A percentile compares a stretch with the other conserved stretches of the same genome.
phyloP scores from a whole-genome alignment of 2,888 invertebrate species.

The Calameuta idolon region DNA sequence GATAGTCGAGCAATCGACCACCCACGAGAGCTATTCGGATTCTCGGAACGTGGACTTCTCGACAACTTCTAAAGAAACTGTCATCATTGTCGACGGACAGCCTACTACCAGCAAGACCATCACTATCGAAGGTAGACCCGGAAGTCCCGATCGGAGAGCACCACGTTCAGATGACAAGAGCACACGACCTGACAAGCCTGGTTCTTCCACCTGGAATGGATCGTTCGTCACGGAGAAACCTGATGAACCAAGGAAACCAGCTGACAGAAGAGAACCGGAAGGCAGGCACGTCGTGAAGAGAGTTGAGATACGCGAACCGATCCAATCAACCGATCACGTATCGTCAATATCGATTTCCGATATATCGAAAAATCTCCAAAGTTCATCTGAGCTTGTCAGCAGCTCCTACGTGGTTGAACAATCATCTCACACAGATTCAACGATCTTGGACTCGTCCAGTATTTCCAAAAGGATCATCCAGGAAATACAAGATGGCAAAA shows the following conservation, averaged over 20 bases:
- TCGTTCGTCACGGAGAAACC: slow-evolving; percentile 20
- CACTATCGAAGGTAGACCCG: slow-evolving; percentile 20
- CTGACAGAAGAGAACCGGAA: slow-evolving; percentile 17
- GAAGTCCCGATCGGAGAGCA: slow-evolving; percentile 22
- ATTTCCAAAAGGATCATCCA: slow-evolving; percentile 20
- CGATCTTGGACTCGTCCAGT: slow-evolving; percentile 31
- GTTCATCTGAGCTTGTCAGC: slow-evolving; percentile 14
- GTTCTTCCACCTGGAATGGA: slow-evolving; percentile 23
- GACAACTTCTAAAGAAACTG: slow-evolving; percentile 51
- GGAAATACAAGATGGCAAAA: slow-evolving; percentile 17
- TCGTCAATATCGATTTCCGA: slow-evolving; percentile 17
- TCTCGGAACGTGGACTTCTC: slow-evolving; percentile 45
- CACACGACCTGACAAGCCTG: slow-evolving; percentile 19
- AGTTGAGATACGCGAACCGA: background rate
- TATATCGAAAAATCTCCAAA: slow-evolving; percentile 12
- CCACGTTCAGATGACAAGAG: slow-evolving; percentile 18
- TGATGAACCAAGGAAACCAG: slow-evolving; percentile 18
- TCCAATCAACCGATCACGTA: slow-evolving; percentile 13
- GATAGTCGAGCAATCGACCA: slow-evolving; percentile 41
- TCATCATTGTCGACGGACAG: slow-evolving; percentile 50
- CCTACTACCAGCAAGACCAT: slow-evolving; percentile 30
- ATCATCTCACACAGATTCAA: slow-evolving; percentile 27
- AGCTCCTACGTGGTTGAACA: slow-evolving; percentile 18
- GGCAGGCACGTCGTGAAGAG: background rate
- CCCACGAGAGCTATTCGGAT: slow-evolving; percentile 44